Percentiles rank a stretch among this genome's conserved stretches.
phyloP scores from a whole-genome alignment of 2,888 invertebrate species.

The Cyclophora albipunctata region DNA sequence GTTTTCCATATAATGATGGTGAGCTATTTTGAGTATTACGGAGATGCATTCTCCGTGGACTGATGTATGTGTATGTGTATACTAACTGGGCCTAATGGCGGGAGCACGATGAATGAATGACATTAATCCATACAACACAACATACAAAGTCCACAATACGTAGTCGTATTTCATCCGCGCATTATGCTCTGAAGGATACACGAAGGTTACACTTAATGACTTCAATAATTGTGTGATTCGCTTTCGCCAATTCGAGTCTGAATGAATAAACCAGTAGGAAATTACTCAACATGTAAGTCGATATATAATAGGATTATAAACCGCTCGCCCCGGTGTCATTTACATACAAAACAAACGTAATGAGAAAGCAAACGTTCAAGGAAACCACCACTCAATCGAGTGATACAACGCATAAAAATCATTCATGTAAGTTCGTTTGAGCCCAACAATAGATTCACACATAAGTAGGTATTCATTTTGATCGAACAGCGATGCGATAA shows the following conservation, averaged over 20 bases:
- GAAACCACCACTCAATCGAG: conserved; percentile 27
- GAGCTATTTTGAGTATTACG: no score
- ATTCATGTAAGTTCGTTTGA: conserved; percentile 16
- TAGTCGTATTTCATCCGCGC: no score
- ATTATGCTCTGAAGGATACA: background rate
- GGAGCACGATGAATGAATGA: conserved; percentile 10
- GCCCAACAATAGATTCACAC: conserved; percentile 32
- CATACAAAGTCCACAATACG: background rate
- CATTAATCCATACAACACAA: background rate
- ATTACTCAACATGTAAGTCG: no score
- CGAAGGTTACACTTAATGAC: background rate
- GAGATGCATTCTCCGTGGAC: background rate
- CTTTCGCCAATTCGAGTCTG: no score
- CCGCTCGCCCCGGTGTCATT: conserved; percentile 3
- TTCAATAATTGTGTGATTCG: no score
- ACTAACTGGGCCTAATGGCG: conserved; percentile 18
- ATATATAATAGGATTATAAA: background rate
- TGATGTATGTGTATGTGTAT: conserved; percentile 13
- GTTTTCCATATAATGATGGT: no score
- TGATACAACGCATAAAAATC: conserved; percentile 24
- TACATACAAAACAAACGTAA: conserved; percentile 7
- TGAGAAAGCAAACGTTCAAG: conserved; percentile 19
- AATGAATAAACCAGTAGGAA: no score
- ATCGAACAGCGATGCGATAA: no score
- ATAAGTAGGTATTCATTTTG: conserved; percentile 6